Evolutionary conservation across 2,888 invertebrate genomes (phyloP).

Genomic region (Drosophila meridionalis): DNA sequence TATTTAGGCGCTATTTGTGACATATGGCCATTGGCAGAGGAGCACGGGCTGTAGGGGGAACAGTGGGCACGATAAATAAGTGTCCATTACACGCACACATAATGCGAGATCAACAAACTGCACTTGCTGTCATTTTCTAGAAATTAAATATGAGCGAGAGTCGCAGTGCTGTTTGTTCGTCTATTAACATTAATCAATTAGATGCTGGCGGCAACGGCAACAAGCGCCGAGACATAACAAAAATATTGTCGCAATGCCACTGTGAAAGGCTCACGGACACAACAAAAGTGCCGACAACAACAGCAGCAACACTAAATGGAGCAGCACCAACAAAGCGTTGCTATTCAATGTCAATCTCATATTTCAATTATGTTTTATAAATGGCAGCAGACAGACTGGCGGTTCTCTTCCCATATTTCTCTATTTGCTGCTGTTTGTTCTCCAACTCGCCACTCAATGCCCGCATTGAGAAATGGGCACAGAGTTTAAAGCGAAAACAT

Average conservation of each 20-base stretch:
- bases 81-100: constrained; percentile 39
- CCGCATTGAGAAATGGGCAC: neutral
- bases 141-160: constrained; percentile 51
- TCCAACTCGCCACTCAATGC: neutral
- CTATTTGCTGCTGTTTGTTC: constrained; percentile 16
- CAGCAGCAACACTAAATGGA: constrained; percentile 31
- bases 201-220: constrained; percentile 47
- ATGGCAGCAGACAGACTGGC: constrained; percentile 70
- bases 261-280: constrained; percentile 30
- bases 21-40: constrained; percentile 36
- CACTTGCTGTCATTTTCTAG: constrained; percentile 29
- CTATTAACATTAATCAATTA: constrained; percentile 76
- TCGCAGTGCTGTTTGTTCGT: constrained; percentile 27
- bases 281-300: constrained; percentile 49
- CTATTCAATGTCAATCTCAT: constrained; percentile 79
- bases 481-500: neutral
- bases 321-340: constrained; percentile 34
- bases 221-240: constrained; percentile 25
- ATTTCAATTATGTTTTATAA: constrained; percentile 79
- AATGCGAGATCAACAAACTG: constrained; percentile 50
- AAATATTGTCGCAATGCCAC: constrained; percentile 49
- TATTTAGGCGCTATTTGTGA: constrained; percentile 11
- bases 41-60: neutral
- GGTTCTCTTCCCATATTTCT: constrained; percentile 21
- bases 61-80: constrained; percentile 26